These are phyloP conservation scores for Aspidiotus destructor DNA, from an alignment of 2,888 invertebrate genomes.

Conservation along the genomic window DNA sequence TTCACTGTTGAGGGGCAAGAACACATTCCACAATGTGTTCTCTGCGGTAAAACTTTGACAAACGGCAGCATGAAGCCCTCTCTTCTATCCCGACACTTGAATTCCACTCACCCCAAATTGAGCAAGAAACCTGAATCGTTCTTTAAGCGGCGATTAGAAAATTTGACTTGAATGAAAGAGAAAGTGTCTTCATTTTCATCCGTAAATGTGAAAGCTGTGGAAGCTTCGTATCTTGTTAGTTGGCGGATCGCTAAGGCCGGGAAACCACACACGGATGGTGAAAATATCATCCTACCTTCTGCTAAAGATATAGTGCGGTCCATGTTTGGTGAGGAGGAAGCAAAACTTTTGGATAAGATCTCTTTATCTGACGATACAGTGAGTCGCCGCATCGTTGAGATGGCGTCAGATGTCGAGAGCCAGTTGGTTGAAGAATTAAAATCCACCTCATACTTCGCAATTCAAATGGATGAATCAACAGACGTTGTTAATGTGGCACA, in stretches of 20 bases:
- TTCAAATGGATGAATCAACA: neutral
- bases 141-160: too few relatives aligned
- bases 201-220: neutral
- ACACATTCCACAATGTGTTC: too few relatives aligned
- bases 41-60: too few relatives aligned
- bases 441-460: neutral
- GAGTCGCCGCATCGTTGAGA: neutral
- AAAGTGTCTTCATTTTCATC: too few relatives aligned
- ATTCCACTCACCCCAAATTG: too few relatives aligned
- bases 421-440: neutral
- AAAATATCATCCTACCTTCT: neutral
- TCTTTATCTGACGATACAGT: too few relatives aligned
- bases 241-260: neutral
- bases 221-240: neutral
- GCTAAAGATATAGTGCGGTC: neutral
- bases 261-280: neutral
- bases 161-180: too few relatives aligned
- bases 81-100: too few relatives aligned
- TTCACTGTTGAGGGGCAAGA: too few relatives aligned
- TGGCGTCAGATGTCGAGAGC: neutral
- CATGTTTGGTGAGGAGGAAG: neutral
- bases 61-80: too few relatives aligned
- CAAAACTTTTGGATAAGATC: conserved; percentile 1
- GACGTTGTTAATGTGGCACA: neutral
- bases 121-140: too few relatives aligned